These are phyloP conservation scores for Sceliomorpha sp. DNA, from an alignment of 2,888 invertebrate genomes.

Conservation along the genomic window DNA sequence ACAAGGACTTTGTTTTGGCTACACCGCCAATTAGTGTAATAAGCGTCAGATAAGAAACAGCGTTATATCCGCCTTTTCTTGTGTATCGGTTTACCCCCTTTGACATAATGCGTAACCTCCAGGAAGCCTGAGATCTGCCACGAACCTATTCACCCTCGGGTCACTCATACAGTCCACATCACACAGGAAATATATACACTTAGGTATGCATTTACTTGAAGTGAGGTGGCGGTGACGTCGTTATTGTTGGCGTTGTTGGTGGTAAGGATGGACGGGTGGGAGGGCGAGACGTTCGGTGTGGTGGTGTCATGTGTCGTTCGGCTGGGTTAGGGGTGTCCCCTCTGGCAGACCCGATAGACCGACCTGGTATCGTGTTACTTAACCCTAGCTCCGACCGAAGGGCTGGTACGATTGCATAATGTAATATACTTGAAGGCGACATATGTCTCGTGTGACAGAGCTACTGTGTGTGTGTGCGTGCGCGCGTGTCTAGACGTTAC, in stretches of 20 bases:
- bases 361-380: slow-evolving; percentile 41
- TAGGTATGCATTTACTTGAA: slow-evolving; percentile 16
- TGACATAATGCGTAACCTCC: slow-evolving; percentile 26
- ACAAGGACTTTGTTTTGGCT: too few species aligned
- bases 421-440: slow-evolving; percentile 21
- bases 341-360: slow-evolving; percentile 6
- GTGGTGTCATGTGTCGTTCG: slow-evolving; percentile 31
- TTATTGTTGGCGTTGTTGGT: slow-evolving; percentile 9
- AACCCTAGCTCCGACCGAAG: slow-evolving; percentile 34
- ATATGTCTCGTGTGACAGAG: slow-evolving; percentile 1
- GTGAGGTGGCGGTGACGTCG: not conserved
- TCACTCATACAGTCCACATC: slow-evolving; percentile 18
- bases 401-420: slow-evolving; percentile 45
- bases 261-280: not conserved
- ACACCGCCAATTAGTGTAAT: too few species aligned
- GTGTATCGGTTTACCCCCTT: slow-evolving; percentile 48
- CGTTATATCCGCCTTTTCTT: slow-evolving; percentile 13
- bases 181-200: slow-evolving; percentile 35
- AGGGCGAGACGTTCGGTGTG: too few species aligned
- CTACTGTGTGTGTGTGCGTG: slow-evolving; percentile 12
- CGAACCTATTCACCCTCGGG: slow-evolving; percentile 15
- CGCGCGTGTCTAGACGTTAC: slow-evolving; percentile 20
- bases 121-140: slow-evolving; percentile 50
- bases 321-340: too few species aligned
- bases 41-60: slow-evolving; percentile 27